Base-by-base conservation (phyloP, 2,888 invertebrate species). In the Synanthedon andrenaeformis region DNA sequence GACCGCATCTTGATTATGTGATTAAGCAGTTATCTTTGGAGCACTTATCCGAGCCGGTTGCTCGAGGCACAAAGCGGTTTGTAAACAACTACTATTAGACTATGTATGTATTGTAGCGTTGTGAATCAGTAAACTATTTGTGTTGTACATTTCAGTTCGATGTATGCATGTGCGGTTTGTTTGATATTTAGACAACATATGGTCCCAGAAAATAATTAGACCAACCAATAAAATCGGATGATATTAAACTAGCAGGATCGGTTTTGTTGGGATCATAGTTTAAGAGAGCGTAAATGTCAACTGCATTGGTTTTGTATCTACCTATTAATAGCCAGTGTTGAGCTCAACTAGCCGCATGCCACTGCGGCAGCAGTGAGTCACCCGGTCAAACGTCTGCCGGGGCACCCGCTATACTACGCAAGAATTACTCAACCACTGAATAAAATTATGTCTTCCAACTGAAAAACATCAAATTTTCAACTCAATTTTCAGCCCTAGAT, bases 221-320 rank as follows among this genome's bases (percentile, higher is more conserved):
- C 13, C 45, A 14, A 45, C 5, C 14, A 17, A 35, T 51, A 51
- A 35, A 51, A 41, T 13, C 12, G 51, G 41, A 60, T 58, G 63
- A 63, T 61, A 62, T 61, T 60, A 64, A 67, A 66, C 67, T 66
- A 63, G 65, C 67, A 69, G 70, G 68, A 72, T 70, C 67, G 67
- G 63, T 68, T 78, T 74, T 35, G 35, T 35, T 64, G 69, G 76
- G 76, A 76, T 74, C 70, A 70, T 74, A 77, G 79, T 82, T 79
- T 71, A 79, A 68, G 85, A 78, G 67, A 82, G 74, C 71, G 75
- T 72, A 85, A 86, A 87, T 87, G 86, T 84, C 87, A 86, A 79
- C 74, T 74, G 79, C 72, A 74, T 65, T 69, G 59, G 78, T 86
- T 17, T 45, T 13, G 45, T 14, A 45, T 12, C 45, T 45, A 45